Evolutionary conservation across 1,140 invertebrate genomes (phyloP).

Genomic region (Drosophila sucinea): DNA sequence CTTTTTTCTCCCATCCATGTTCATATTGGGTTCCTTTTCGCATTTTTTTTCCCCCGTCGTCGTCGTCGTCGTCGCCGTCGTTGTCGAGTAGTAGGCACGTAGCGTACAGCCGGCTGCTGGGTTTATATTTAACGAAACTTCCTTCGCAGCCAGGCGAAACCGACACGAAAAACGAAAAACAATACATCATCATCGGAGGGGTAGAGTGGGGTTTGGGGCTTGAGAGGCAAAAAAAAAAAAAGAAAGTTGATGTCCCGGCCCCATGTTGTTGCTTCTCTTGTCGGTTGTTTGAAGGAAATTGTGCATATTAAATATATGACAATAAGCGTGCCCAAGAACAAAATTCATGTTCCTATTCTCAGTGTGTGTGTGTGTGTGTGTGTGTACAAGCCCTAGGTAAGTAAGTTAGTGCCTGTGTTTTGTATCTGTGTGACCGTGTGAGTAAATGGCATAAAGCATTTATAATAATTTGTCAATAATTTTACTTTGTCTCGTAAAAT

Average conservation of each 20-base stretch:
- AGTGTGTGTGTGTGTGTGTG: too few species aligned
- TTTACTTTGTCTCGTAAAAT: conserved; percentile 64
- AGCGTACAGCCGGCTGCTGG: conserved; percentile 17
- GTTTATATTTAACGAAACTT: conserved; percentile 68
- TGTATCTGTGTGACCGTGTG: conserved; percentile 21
- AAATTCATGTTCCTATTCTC: conserved; percentile 2
- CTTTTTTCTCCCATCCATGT: neutral
- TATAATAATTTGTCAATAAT: conserved; percentile 79
- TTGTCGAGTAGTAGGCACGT: conserved; percentile 35
- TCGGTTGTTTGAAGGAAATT: conserved; percentile 53
- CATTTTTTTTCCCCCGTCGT: neutral
- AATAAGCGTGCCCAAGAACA: conserved; percentile 33
- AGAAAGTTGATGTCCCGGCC: conserved; percentile 19
- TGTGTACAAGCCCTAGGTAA: conserved; percentile 4
- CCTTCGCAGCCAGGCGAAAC: conserved; percentile 32
- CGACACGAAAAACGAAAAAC: conserved; percentile 57
- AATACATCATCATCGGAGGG: conserved; percentile 63
- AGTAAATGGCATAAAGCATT: conserved; percentile 60
- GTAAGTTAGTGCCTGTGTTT: conserved; percentile 6
- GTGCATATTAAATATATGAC: conserved; percentile 72
- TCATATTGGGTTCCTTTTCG: neutral
- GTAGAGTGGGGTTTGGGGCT: conserved; percentile 1
- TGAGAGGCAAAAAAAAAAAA: conserved; percentile 4
- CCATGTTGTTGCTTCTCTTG: conserved; percentile 35
- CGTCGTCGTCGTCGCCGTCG: too few species aligned